Evolutionary conservation across 2,113 vertebrate species (phyloP).

Genomic region (Ginglymostoma cirratum): DNA sequence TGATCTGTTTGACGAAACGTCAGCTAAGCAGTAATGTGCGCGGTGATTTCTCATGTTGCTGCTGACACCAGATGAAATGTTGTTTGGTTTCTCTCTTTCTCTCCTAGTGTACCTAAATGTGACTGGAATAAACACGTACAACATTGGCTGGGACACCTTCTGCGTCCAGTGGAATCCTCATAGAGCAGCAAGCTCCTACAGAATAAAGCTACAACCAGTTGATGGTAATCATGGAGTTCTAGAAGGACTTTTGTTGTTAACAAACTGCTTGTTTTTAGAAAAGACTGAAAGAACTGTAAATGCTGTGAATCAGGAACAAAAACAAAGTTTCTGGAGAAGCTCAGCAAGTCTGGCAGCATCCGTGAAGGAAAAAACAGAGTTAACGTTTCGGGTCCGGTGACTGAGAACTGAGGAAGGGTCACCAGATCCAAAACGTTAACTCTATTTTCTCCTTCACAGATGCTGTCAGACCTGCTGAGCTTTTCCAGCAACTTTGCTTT

Average conservation of each 20-base stretch:
- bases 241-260: background rate
- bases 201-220: slow-evolving; percentile 76
- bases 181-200: slow-evolving; percentile 82
- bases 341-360: too few species aligned
- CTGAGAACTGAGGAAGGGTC: too few species aligned
- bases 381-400: too few species aligned
- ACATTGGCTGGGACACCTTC: slow-evolving; percentile 76
- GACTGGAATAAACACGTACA: slow-evolving; percentile 75
- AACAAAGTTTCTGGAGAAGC: too few species aligned
- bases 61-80: background rate
- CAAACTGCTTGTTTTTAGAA: background rate
- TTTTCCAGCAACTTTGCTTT: too few species aligned
- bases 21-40: background rate
- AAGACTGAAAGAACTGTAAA: too few species aligned
- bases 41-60: background rate
- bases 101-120: slow-evolving; percentile 85
- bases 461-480: too few species aligned
- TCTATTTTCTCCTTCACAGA: too few species aligned
- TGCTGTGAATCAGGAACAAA: too few species aligned
- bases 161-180: slow-evolving; percentile 85
- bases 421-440: too few species aligned
- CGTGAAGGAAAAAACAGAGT: too few species aligned
- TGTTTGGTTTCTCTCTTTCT: slow-evolving; percentile 38
- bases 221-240: slow-evolving; percentile 59
- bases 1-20: background rate